Evolutionary conservation across 2,888 invertebrate species (phyloP).

Genomic region (Thereva nobilitata): DNA sequence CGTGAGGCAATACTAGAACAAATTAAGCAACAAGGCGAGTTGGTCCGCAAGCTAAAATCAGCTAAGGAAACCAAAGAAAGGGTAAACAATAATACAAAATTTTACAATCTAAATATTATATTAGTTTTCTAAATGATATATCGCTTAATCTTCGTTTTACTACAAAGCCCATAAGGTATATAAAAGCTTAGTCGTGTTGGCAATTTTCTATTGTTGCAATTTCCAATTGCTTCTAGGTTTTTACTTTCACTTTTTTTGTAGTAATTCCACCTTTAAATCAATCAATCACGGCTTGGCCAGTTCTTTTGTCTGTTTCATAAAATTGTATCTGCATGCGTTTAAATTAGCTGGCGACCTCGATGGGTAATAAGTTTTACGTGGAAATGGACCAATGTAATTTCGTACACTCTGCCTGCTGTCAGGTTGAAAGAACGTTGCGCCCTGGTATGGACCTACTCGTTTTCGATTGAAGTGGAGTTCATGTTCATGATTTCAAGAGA

Average conservation of each 20-base stretch:
- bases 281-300: not conserved
- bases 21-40: constrained; percentile 76
- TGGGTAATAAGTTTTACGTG: not conserved
- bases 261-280: constrained; percentile 11
- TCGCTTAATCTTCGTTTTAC: not conserved
- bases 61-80: constrained; percentile 76
- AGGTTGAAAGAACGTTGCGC: not conserved
- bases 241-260: constrained; percentile 28
- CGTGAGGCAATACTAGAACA: constrained; percentile 63
- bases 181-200: constrained; percentile 16
- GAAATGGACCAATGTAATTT: no score
- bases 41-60: constrained; percentile 79
- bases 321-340: constrained; percentile 36
- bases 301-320: constrained; percentile 24
- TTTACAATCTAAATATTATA: not conserved
- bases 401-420: not conserved
- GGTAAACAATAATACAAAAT: constrained; percentile 59
- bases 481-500: no score
- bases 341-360: constrained; percentile 12
- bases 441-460: not conserved
- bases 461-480: no score
- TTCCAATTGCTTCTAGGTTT: constrained; percentile 20
- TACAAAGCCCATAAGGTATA: constrained; percentile 4
- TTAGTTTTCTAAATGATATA: constrained; percentile 1
- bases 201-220: not conserved